Evolutionary conservation across 2,113 vertebrate species (phyloP).

Genomic region (Megaceryle maxima): DNA sequence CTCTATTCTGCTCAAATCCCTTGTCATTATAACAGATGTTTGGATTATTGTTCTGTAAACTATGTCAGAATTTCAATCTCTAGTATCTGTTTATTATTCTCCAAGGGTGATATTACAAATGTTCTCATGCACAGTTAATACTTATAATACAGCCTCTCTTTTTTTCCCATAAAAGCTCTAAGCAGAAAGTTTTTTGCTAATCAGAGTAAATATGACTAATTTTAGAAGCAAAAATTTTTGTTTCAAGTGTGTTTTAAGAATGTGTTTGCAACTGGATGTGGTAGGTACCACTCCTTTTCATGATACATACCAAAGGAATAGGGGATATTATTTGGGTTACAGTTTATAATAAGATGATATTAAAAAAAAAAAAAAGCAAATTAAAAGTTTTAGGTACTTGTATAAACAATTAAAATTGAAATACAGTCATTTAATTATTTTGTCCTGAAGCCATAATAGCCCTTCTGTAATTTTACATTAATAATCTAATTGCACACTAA

Average conservation of each 20-base stretch:
- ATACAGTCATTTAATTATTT: constrained; percentile 37
- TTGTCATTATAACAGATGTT: constrained; percentile 97
- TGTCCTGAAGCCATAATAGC: constrained; percentile 30
- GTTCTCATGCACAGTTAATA: constrained; percentile 83
- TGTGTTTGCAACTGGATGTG: background rate
- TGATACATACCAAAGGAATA: background rate
- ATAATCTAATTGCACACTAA: constrained; percentile 1
- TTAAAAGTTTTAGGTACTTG: background rate
- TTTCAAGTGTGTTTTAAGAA: constrained; percentile 13
- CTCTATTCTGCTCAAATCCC: constrained; percentile 87
- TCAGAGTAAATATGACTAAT: constrained; percentile 61
- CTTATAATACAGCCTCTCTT: constrained; percentile 76
- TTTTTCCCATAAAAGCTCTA: constrained; percentile 74
- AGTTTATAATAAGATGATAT: background rate
- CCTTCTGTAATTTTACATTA: constrained; percentile 22
- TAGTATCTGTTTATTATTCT: constrained; percentile 94
- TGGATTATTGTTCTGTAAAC: constrained; percentile 96
- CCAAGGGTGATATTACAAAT: constrained; percentile 86
- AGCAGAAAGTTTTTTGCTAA: constrained; percentile 70
- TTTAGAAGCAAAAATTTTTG: constrained; percentile 25
- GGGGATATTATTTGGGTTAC: background rate
- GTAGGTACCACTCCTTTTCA: background rate
- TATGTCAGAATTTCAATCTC: constrained; percentile 91
- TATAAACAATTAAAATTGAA: constrained; percentile 52
- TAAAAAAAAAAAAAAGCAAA: background rate